Evolutionary conservation across 2,113 vertebrate genomes (phyloP).

Genomic region (Phalacrocorax aristotelis): DNA sequence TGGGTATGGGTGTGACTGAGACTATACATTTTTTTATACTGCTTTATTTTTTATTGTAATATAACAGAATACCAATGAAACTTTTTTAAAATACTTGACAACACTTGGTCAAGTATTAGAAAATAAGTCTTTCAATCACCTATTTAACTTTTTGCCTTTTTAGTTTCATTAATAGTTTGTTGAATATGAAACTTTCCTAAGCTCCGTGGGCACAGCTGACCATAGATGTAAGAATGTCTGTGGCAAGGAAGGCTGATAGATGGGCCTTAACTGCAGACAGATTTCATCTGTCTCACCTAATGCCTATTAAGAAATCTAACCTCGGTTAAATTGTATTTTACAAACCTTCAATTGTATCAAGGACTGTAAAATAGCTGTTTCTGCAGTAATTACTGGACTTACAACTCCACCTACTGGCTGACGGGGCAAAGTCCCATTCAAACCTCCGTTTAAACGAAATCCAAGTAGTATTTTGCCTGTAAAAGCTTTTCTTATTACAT

Average conservation of each 20-base stretch:
- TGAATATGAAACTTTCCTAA: not conserved
- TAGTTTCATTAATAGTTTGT: not conserved
- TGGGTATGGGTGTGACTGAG: not conserved
- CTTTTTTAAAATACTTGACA: not conserved
- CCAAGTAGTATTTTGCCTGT: not conserved
- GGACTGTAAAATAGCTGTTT: not conserved
- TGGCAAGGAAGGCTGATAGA: not conserved
- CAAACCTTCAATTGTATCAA: not conserved
- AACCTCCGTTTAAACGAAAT: not conserved
- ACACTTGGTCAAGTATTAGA: not conserved
- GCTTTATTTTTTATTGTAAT: not conserved
- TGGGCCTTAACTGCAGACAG: slow-evolving; percentile 13
- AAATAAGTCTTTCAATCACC: not conserved
- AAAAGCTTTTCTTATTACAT: not conserved
- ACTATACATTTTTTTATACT: not conserved
- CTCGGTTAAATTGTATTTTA: not conserved
- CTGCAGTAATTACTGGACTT: slow-evolving; percentile 39
- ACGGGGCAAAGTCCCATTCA: not conserved
- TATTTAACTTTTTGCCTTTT: not conserved
- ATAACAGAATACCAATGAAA: not conserved
- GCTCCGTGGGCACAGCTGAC: not conserved
- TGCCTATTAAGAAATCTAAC: slow-evolving; percentile 51
- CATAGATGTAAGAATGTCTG: not conserved
- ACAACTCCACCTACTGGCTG: slow-evolving; percentile 72
- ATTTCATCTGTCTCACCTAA: slow-evolving; percentile 35